Percentiles rank a stretch among this genome's conserved stretches.
Evolutionary conservation across 2,888 invertebrate genomes (phyloP).

Genomic region (Phyto melanocephala): DNA sequence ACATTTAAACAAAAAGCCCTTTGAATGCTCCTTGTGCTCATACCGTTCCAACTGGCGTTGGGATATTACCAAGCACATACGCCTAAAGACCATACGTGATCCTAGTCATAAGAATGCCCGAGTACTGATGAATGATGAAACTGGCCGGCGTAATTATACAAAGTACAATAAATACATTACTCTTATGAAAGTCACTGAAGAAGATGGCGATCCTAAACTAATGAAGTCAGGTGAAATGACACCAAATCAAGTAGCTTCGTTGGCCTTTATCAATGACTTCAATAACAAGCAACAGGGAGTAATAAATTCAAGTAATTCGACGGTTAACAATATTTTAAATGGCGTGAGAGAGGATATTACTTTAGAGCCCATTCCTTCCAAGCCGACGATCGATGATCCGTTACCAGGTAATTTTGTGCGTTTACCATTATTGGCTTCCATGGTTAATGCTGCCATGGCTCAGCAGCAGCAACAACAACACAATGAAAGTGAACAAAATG

Average conservation of each 20-base stretch:
- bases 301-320: slow-evolving; percentile 41
- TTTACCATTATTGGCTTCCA: slow-evolving; percentile 73
- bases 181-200: slow-evolving; percentile 82
- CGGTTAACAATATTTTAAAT: slow-evolving; percentile 65
- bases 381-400: slow-evolving; percentile 58
- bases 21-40: slow-evolving; percentile 95
- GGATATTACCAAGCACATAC: slow-evolving; percentile 97
- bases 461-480: slow-evolving; percentile 73
- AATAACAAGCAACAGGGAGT: slow-evolving; percentile 75
- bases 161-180: slow-evolving; percentile 95
- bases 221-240: slow-evolving; percentile 79
- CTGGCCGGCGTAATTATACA: slow-evolving; percentile 93
- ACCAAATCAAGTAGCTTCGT: slow-evolving; percentile 79
- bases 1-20: slow-evolving; percentile 94
- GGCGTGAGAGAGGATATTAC: slow-evolving; percentile 74
- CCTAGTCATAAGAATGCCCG: slow-evolving; percentile 88
- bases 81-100: slow-evolving; percentile 91
- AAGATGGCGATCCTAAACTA: slow-evolving; percentile 78
- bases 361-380: slow-evolving; percentile 70
- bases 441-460: slow-evolving; percentile 76
- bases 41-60: slow-evolving; percentile 98
- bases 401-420: slow-evolving; percentile 73
- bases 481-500: slow-evolving; percentile 70
- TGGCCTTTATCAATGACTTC: slow-evolving; percentile 80
- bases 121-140: slow-evolving; percentile 94